Evolutionary conservation across 2,797 vertebrate genomes (phyloP), one percentile per base, ranked within the genome.

Genomic region (Carduelis carduelis): DNA sequence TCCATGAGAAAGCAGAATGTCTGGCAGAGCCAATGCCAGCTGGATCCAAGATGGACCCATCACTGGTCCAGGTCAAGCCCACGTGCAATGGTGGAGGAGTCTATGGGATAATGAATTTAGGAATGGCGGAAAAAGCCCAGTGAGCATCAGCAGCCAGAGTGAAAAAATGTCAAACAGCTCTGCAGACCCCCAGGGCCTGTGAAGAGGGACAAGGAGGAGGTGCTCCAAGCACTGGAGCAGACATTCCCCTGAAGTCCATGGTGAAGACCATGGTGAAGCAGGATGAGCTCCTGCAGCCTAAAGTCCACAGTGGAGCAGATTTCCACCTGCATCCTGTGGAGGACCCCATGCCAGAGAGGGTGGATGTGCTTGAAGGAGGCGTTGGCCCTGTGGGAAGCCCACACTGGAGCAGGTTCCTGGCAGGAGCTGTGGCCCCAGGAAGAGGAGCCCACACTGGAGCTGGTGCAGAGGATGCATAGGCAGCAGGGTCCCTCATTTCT

Each of bases 111-210:
- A 59, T 28, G 28, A 7, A 17, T 50, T n/a, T 24, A 50, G 21
- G 20, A 65, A 44, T 28, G 28, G 39, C 0, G 0, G 11, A 9
- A 59, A 39, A 59, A 26, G 0, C 6, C 28, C 8, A 5, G 13
- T 26, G n/a, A 34, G 21, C 12, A 74, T 19, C 30, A 74, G 34
- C 39, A 66, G 39, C 39, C 28, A 28, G 39, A 74, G n/a, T 22
- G 17, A 41, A 12, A 52, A 81, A 74, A 53, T 34, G 26, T 34
- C 24, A 30, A 41, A 39, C 39, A 34, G 30, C 20, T 52, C 26
- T 59, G 30, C n/a, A 52, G 14, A 39, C 2, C 14, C 52, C 17
- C 30, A 12, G 9, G 11, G 3, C 17, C 28, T 46, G 14, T 26
- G 60, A 59, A 52, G 59, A 5, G 50, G 43, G 12, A 64, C 23